Evolutionary conservation across 1,140 invertebrate species (phyloP), one percentile per base, ranked within the genome.

Genomic region (Macrocentrus cingulum): DNA sequence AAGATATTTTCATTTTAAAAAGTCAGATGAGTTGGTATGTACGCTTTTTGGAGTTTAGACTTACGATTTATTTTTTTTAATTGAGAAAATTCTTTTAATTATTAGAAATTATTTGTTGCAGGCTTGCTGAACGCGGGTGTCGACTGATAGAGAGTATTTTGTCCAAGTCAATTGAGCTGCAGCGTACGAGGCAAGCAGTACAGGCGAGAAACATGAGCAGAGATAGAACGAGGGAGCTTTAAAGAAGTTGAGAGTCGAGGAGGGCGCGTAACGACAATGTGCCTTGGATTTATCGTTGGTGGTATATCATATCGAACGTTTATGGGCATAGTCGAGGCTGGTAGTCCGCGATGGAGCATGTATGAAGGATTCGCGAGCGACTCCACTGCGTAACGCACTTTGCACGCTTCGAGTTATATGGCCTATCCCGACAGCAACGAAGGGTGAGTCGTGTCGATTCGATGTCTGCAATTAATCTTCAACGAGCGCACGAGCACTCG

Each of bases 301-400:
- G 61, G 66, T 74, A 69, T 65, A 69, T 74, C 67, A 74, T 68
- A 70, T 71, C 61, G 59, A 68, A 57, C 68, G 61, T 71, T 70
- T 70, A 72, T 61, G 68, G 63, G 54, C 67, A 49, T 55, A 48
- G 62, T 39, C 37, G 60, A 36, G 50, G 42, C 22, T 58, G 48
- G 34, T 51, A 58, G 46, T 37, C 19, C 13, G 11, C 13, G 46
- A 3, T 6, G 13, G 44, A 49, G 29, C 11, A 44, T 11, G 55
- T 20, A 23, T 13, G 55, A 49, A 29, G 13, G 13, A 37, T 23
- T 23, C n/a, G 8, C 5, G 23, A 22, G 18, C 44, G 29, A 39
- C 8, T 8, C 3, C 36, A 39, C 36, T 39, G 8, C 13, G 36
- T 39, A n/a, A 39, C 36, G 36, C 36, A 39, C 36, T 13, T 39